Evolutionary conservation across 1,140 invertebrate genomes (phyloP).

Genomic region (Ganaspis sp.): DNA sequence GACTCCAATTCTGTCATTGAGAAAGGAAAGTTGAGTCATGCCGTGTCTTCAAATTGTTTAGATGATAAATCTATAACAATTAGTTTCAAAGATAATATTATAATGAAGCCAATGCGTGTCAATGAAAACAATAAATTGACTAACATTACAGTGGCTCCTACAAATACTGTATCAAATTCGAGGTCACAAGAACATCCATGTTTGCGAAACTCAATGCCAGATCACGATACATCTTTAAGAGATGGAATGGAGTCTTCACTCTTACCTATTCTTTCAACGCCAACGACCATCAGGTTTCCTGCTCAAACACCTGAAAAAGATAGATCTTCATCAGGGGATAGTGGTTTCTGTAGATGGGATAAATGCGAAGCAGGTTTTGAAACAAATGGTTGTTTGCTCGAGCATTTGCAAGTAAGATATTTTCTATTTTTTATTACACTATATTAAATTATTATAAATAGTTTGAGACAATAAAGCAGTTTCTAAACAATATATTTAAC

Average conservation of each 20-base stretch:
- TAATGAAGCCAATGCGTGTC: slow-evolving; percentile 56
- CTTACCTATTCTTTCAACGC: slow-evolving; percentile 84
- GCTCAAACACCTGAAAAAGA: slow-evolving; percentile 75
- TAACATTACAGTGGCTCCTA: slow-evolving; percentile 35
- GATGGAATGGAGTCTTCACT: slow-evolving; percentile 62
- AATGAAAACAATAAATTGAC: slow-evolving; percentile 72
- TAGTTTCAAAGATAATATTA: slow-evolving; percentile 32
- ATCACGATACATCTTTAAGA: slow-evolving; percentile 55
- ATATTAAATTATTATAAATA: background rate
- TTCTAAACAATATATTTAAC: too few relatives aligned
- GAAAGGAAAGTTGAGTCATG: background rate
- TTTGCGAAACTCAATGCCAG: slow-evolving; percentile 54
- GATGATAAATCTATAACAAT: background rate
- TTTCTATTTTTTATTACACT: background rate
- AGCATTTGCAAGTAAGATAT: slow-evolving; percentile 88
- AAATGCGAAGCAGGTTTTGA: slow-evolving; percentile 88
- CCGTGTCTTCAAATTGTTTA: background rate
- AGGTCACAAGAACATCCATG: slow-evolving; percentile 45
- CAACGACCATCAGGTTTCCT: slow-evolving; percentile 87
- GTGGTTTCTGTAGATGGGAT: slow-evolving; percentile 87
- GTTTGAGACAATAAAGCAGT: too few relatives aligned
- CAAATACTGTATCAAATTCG: background rate
- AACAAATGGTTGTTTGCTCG: slow-evolving; percentile 86
- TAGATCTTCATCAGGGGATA: slow-evolving; percentile 71
- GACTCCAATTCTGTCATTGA: slow-evolving; percentile 54